Conservation (phyloP, 2,113 vertebrate species). For the Nycticryphes semicollaris region DNA sequence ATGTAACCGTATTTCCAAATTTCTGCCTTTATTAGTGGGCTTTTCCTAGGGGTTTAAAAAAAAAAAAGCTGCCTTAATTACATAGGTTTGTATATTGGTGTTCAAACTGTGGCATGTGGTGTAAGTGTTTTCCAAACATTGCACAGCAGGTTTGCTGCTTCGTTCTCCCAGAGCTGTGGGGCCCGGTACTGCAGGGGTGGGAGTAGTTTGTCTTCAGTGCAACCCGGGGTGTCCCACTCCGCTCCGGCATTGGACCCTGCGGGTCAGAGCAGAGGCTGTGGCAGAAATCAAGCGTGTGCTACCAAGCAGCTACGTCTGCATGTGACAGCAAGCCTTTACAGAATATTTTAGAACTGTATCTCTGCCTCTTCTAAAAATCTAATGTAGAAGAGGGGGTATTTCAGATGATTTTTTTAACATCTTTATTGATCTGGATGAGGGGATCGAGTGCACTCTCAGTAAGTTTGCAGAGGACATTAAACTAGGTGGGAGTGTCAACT, state of each 20-base stretch:
- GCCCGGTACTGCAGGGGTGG: neutral
- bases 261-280: neutral
- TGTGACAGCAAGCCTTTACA: neutral
- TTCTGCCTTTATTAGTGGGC: neutral
- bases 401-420: too few relatives aligned
- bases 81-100: neutral
- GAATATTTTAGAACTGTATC: accelerated
- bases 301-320: neutral
- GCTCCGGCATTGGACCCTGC: accelerated
- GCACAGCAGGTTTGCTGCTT: neutral
- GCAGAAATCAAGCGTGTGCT: accelerated
- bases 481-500: too few relatives aligned
- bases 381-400: neutral
- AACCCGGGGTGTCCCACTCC: accelerated
- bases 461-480: too few relatives aligned
- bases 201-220: accelerated
- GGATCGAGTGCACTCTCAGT: too few relatives aligned
- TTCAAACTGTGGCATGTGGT: neutral
- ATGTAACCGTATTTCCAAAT: neutral
- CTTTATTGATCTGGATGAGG: too few relatives aligned
- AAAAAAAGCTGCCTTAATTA: neutral
- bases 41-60: neutral
- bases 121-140: neutral
- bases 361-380: neutral
- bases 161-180: neutral